Conservation (phyloP, 2,888 invertebrate species). For the Aleiodes leptofemur region DNA sequence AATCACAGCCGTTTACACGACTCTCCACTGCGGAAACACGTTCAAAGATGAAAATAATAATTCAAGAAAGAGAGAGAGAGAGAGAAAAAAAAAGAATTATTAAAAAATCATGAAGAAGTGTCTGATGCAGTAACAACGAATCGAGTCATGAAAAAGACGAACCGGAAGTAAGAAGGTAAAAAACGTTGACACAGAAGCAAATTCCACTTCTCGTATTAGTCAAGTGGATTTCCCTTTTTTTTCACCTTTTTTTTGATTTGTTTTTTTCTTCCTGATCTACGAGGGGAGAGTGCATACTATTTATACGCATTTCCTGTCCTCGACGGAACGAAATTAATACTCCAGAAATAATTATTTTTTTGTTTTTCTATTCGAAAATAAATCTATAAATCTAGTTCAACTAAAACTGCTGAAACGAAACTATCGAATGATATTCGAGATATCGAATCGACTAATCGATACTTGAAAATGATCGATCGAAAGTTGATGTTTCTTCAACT, state of each 20-base stretch:
- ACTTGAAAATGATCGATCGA: too few relatives aligned
- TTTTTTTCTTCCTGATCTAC: background rate
- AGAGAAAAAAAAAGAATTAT: too few relatives aligned
- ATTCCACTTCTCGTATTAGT: conserved; percentile 1
- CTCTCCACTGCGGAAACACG: background rate
- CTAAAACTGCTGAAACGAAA: too few relatives aligned
- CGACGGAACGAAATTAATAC: conserved; percentile 3
- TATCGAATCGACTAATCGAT: too few relatives aligned
- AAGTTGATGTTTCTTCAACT: too few relatives aligned
- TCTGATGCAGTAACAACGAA: too few relatives aligned
- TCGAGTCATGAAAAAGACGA: background rate
- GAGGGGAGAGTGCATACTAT: background rate
- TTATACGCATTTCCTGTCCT: background rate
- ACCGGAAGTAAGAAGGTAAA: conserved; percentile 11
- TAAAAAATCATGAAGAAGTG: background rate
- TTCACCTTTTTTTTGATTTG: background rate
- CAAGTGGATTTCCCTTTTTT: background rate
- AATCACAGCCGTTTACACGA: conserved; percentile 1
- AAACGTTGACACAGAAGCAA: conserved; percentile 13
- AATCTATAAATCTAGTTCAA: too few relatives aligned
- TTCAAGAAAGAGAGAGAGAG: background rate
- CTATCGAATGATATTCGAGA: too few relatives aligned
- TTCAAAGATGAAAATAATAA: background rate
- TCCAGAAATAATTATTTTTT: background rate
- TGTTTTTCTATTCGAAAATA: background rate